A percentile compares a stretch with the other conserved stretches of the same genome.
phyloP scores from a whole-genome alignment of 2,888 invertebrate species.

The Microchrysa polita region DNA sequence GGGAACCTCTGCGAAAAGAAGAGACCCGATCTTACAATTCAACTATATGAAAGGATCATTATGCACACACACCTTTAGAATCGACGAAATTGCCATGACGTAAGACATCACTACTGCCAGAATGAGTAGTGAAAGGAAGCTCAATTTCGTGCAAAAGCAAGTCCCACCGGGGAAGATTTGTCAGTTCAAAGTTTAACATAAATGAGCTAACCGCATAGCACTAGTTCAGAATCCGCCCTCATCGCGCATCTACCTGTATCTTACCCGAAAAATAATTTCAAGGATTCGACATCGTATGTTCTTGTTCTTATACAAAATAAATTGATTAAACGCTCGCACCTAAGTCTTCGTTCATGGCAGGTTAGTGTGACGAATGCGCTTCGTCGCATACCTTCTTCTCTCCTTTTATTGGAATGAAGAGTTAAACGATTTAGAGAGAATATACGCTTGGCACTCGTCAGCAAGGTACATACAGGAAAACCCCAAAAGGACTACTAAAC shows the following conservation, averaged over 20 bases:
- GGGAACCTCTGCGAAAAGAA: too few relatives aligned
- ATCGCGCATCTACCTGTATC: conserved; percentile 11
- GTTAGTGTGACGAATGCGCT: too few relatives aligned
- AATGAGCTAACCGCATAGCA: conserved; percentile 48
- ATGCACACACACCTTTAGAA: conserved; percentile 47
- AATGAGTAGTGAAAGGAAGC: conserved; percentile 1
- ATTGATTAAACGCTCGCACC: conserved; percentile 14
- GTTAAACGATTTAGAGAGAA: too few relatives aligned
- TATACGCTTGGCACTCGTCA: too few relatives aligned
- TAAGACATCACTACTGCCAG: not conserved
- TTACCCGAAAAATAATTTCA: conserved; percentile 47
- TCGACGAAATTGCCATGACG: conserved; percentile 43
- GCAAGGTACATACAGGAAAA: too few relatives aligned
- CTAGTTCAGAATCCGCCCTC: conserved; percentile 31
- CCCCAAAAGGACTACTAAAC: not conserved
- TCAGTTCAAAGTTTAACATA: conserved; percentile 45
- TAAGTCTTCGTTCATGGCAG: not conserved
- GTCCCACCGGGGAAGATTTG: not conserved
- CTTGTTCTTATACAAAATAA: too few relatives aligned
- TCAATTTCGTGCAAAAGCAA: not conserved
- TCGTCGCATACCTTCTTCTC: not conserved
- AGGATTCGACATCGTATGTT: conserved; percentile 13
- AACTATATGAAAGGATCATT: conserved; percentile 30
- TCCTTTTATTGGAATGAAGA: not conserved
- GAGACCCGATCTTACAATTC: too few relatives aligned